Percentiles rank a stretch among this genome's conserved stretches.
Evolutionary conservation across 2,888 invertebrate species (phyloP).

Genomic region (Drosophila emarginata): DNA sequence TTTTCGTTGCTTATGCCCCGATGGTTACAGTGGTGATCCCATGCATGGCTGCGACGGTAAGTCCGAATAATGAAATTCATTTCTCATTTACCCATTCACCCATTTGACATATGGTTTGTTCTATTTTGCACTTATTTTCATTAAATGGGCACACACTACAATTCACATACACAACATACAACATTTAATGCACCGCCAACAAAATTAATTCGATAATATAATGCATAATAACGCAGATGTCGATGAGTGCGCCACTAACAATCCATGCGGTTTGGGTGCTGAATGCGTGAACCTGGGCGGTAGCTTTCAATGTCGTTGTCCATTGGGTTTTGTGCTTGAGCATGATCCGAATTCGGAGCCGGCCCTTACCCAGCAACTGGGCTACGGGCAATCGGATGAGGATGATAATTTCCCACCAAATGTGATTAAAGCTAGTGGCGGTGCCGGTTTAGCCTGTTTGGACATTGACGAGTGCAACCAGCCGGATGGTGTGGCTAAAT

Average conservation of each 20-base stretch:
- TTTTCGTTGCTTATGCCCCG: slow-evolving; percentile 91
- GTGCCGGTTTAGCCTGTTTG: slow-evolving; percentile 85
- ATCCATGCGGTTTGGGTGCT: slow-evolving; percentile 88
- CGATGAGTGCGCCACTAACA: slow-evolving; percentile 87
- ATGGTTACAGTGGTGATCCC: slow-evolving; percentile 92
- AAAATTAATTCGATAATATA: slow-evolving; percentile 48
- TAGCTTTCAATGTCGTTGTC: slow-evolving; percentile 89
- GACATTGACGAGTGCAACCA: slow-evolving; percentile 90
- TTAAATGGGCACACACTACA: slow-evolving; percentile 32
- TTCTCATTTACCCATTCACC: slow-evolving; percentile 16
- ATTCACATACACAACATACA: slow-evolving; percentile 36
- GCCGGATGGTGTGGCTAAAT: slow-evolving; percentile 88
- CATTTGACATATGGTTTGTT: slow-evolving; percentile 38
- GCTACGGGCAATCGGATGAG: slow-evolving; percentile 57
- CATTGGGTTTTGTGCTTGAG: slow-evolving; percentile 86
- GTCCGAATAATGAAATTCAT: slow-evolving; percentile 25
- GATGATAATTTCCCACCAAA: slow-evolving; percentile 47
- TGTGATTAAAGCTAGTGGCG: slow-evolving; percentile 66
- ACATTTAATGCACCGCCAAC: slow-evolving; percentile 50
- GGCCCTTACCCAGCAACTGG: slow-evolving; percentile 46
- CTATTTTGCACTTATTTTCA: slow-evolving; percentile 41
- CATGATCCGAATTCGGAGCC: slow-evolving; percentile 60
- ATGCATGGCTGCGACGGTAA: slow-evolving; percentile 85
- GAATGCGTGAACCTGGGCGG: slow-evolving; percentile 90
- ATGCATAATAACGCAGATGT: slow-evolving; percentile 84